Conservation (phyloP, 92 coral and sea anemone species). For the Virgularia gustaviana region DNA sequence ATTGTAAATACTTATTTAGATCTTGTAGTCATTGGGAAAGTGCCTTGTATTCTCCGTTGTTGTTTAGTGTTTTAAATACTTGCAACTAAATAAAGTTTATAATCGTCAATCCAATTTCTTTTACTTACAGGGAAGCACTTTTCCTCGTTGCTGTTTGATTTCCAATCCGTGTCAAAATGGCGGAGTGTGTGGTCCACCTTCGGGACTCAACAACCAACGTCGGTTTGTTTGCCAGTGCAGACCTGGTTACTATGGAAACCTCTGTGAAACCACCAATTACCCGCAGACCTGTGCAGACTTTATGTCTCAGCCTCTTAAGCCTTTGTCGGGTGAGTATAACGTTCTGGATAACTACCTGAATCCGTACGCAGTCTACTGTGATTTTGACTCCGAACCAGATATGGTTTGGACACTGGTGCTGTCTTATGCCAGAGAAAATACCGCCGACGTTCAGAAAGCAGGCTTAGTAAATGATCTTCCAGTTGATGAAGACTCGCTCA, state of each 20-base stretch:
- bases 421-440: background rate
- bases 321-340: background rate
- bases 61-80: too few relatives aligned
- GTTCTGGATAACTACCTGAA: background rate
- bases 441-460: background rate
- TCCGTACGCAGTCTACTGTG: conserved; percentile 1
- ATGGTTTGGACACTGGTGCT: background rate
- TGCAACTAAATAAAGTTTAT: too few relatives aligned
- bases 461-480: background rate
- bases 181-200: background rate
- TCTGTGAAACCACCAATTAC: background rate
- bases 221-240: background rate
- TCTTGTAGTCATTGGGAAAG: too few relatives aligned
- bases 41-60: too few relatives aligned
- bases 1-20: too few relatives aligned
- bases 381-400: background rate
- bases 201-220: background rate
- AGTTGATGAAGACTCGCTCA: conserved; percentile 16
- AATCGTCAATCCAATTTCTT: too few relatives aligned
- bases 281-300: background rate
- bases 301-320: background rate
- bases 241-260: background rate
- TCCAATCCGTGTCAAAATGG: background rate
- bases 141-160: too few relatives aligned
- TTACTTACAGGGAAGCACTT: too few relatives aligned